These are phyloP conservation scores for Sogatella furcifera DNA, from an alignment of 1,140 invertebrate species.

Conservation along the genomic window DNA sequence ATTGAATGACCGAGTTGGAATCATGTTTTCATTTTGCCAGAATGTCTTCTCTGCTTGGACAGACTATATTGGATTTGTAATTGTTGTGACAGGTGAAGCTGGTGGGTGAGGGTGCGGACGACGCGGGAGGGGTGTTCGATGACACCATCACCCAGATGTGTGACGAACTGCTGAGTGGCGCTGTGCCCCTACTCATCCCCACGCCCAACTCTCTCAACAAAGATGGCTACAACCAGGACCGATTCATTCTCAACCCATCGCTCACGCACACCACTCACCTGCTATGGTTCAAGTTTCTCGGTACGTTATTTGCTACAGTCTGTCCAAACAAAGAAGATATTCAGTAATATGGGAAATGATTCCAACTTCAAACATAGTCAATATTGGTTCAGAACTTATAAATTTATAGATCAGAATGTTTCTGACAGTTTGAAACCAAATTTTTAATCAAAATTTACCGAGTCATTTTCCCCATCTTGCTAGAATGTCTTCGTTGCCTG, in stretches of 20 bases:
- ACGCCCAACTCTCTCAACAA: constrained; percentile 46
- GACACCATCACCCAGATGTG: constrained; percentile 63
- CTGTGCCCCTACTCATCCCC: constrained; percentile 41
- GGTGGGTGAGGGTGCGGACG: constrained; percentile 56
- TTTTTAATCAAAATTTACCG: too few species aligned
- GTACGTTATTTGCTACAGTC: constrained; percentile 21
- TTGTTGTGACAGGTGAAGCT: constrained; percentile 36
- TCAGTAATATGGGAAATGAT: too few species aligned
- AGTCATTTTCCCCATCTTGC: too few species aligned
- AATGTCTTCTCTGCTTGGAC: neutral
- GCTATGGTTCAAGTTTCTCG: constrained; percentile 46
- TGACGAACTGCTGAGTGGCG: constrained; percentile 40
- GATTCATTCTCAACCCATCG: constrained; percentile 49
- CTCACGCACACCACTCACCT: constrained; percentile 41
- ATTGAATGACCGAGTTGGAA: too few species aligned
- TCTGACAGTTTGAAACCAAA: too few species aligned
- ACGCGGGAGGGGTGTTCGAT: constrained; percentile 59
- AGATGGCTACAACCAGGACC: constrained; percentile 49
- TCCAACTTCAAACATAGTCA: too few species aligned
- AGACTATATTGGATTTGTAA: neutral
- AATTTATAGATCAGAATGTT: too few species aligned
- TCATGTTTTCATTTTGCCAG: too few species aligned
- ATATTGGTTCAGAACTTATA: too few species aligned
- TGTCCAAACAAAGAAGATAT: too few species aligned
- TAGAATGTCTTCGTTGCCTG: too few species aligned